These are phyloP conservation scores for Ptiloglossa arizonensis DNA, from an alignment of 1,140 invertebrate species.

Conservation along the genomic window DNA sequence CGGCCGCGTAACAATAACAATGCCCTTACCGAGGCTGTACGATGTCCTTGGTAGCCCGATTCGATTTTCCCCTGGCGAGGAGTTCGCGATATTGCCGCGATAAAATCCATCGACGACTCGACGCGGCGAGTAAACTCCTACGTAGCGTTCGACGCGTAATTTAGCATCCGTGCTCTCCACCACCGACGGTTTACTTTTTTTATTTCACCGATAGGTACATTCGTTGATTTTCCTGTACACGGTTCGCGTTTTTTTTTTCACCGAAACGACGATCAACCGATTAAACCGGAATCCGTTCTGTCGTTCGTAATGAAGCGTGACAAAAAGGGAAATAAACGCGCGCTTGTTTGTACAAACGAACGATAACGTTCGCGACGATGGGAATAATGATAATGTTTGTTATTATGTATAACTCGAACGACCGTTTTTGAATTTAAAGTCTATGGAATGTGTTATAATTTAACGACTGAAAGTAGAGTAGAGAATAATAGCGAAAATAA, in stretches of 20 bases:
- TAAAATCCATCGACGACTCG: not conserved
- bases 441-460: no score
- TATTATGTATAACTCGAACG: no score
- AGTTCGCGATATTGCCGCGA: not conserved
- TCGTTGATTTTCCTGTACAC: not conserved
- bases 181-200: not conserved
- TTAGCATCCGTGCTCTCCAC: not conserved
- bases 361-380: no score
- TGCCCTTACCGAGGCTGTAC: not conserved
- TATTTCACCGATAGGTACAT: not conserved
- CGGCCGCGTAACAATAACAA: not conserved
- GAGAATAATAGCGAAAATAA: no score
- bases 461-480: no score
- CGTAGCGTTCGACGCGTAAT: not conserved
- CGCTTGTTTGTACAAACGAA: not conserved
- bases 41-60: no score
- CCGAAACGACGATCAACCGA: not conserved
- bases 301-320: not conserved
- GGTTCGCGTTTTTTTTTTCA: not conserved
- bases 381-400: no score
- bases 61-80: not conserved
- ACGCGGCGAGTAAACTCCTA: not conserved
- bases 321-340: not conserved
- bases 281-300: not conserved
- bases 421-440: no score